Evolutionary conservation across 2,888 invertebrate genomes (phyloP).

Genomic region (Pteria penguin): DNA sequence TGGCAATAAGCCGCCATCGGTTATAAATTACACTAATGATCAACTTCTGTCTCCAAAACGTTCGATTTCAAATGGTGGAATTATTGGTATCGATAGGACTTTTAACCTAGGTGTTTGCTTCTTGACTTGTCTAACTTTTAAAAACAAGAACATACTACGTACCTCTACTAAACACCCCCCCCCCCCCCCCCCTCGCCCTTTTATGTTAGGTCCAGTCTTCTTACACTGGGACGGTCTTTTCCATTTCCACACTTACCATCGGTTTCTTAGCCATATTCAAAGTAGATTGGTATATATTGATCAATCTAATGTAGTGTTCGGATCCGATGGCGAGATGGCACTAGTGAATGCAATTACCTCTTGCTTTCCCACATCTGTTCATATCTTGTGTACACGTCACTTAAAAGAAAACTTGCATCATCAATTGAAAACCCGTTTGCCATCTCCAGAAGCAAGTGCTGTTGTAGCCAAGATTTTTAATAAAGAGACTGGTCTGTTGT

Average conservation of each 20-base stretch:
- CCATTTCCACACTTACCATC: neutral
- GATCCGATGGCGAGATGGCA: neutral
- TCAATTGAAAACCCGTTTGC: neutral
- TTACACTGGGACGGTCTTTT: constrained; percentile 5
- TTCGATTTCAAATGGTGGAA: neutral
- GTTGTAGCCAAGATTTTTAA: neutral
- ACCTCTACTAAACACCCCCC: neutral
- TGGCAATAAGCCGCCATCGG: neutral
- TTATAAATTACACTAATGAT: neutral
- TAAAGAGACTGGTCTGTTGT: neutral
- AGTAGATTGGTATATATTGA: neutral
- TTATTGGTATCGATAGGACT: constrained; percentile 13
- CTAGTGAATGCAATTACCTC: neutral
- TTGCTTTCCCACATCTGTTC: neutral
- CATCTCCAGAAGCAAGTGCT: neutral
- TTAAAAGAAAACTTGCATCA: neutral
- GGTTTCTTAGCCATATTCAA: neutral
- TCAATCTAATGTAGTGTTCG: neutral
- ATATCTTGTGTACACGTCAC: neutral
- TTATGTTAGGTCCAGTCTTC: constrained; percentile 11
- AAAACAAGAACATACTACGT: neutral
- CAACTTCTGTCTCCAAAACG: neutral
- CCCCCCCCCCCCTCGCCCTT: too few species aligned
- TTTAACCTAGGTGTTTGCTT: constrained; percentile 4
- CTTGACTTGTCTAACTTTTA: neutral